phyloP scores from a whole-genome alignment of 2,113 vertebrate genomes.

The Excalfactoria chinensis region DNA sequence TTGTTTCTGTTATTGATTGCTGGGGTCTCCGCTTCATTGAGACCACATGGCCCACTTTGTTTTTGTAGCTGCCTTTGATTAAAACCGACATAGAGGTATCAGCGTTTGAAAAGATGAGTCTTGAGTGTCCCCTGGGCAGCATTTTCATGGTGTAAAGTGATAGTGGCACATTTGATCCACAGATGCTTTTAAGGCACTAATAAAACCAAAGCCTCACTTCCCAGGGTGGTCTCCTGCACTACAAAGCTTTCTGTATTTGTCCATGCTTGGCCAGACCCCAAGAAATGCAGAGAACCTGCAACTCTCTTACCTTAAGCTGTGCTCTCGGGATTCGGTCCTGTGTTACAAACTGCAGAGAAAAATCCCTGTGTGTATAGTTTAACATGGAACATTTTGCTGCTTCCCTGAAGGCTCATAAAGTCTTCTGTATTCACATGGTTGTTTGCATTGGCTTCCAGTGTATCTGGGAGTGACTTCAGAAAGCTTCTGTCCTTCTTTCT shows the following conservation, averaged over 20 bases:
- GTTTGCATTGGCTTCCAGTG: neutral
- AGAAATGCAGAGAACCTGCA: neutral
- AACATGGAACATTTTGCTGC: neutral
- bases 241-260: neutral
- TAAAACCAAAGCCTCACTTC: conserved; percentile 61
- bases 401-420: neutral
- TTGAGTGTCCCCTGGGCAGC: conserved; percentile 43
- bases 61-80: conserved; percentile 71
- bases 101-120: conserved; percentile 54
- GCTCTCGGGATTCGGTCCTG: neutral
- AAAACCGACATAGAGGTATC: conserved; percentile 71
- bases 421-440: neutral
- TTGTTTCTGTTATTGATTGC: conserved; percentile 63
- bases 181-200: conserved; percentile 64
- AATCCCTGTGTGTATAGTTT: neutral
- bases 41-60: conserved; percentile 67
- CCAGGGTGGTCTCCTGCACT: conserved; percentile 29
- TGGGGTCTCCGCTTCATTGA: conserved; percentile 42
- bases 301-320: neutral
- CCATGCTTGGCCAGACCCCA: neutral
- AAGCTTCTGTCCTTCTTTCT: neutral
- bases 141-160: conserved; percentile 60
- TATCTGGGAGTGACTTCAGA: neutral
- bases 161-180: conserved; percentile 57
- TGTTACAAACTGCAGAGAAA: neutral